Evolutionary conservation across 1,140 invertebrate genomes (phyloP), one percentile per base, ranked within the genome.

Genomic region (Stegodyphus mimosarum): DNA sequence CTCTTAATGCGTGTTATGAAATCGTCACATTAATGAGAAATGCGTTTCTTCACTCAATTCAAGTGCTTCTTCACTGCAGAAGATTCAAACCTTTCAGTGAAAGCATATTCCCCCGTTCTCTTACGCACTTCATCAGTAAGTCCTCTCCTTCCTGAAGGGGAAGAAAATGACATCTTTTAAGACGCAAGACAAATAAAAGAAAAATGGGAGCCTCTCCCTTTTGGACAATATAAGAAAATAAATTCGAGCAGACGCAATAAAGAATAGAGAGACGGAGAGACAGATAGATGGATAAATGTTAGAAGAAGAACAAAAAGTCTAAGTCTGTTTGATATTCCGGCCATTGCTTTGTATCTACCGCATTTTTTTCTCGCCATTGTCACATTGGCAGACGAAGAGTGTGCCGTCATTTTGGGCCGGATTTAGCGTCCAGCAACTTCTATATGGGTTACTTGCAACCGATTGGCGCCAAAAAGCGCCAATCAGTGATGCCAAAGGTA

Each of bases 291-390:
- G 78, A 81, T 79, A 70, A 70, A 70, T 69, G 67, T 53, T 48
- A n/a, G 49, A 48, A 6, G 51, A 51, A 51, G 11, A 15, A 72
- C 48, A 50, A 50, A 50, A 72, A 72, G 49, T 52, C 71, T 52
- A 72, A 70, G 72, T 81, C 78, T 81, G 52, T 81, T 81, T 81
- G 78, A 81, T 81, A 81, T 81, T 81, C 78, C 51, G 67, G 78
- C 52, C 78, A 64, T 81, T 81, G 69, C 69, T 49, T 66, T 81
- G 78, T 81, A 81, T 72, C 69, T 81, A 64, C 66, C 52, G 15
- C 48, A 60, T 81, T 81, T 81, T 50, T 49, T 15, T 18, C 67
- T 55, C 6, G 69, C 78, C 69, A 81, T 81, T 81, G 78, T 81
- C 69, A 81, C 78, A 52, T 79, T 70, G 52, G 51, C 17, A 49